Conservation (phyloP, 2,797 vertebrate species). For the Myripristis jacobus region DNA sequence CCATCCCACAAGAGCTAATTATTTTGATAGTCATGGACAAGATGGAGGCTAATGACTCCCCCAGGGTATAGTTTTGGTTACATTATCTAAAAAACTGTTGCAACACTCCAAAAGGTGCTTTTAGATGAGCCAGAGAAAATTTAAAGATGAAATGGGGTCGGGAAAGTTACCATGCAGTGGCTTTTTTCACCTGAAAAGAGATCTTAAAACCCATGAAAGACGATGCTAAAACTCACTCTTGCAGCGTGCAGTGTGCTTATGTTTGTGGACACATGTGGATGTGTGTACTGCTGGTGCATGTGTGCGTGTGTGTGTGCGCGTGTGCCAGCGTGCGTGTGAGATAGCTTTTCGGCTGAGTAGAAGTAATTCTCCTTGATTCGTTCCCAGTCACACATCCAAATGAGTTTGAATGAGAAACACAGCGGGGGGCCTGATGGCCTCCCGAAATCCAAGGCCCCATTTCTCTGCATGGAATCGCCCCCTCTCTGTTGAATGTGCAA, state of each 20-base stretch:
- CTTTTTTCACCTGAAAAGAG: conserved; percentile 10
- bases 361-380: conserved; percentile 76
- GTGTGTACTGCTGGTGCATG: conserved; percentile 25
- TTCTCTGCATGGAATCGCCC: conserved; percentile 56
- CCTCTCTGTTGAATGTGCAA: conserved; percentile 53
- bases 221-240: conserved; percentile 3
- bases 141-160: conserved; percentile 8
- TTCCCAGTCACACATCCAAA: conserved; percentile 79
- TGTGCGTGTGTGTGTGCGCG: not conserved
- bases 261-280: conserved; percentile 12
- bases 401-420: conserved; percentile 73
- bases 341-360: conserved; percentile 53
- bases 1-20: conserved; percentile 36
- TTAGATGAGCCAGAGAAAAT: conserved; percentile 1
- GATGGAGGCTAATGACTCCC: conserved; percentile 29
- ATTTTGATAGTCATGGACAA: conserved; percentile 29
- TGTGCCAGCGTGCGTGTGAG: conserved; percentile 35
- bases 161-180: conserved; percentile 12
- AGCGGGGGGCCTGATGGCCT: conserved; percentile 52
- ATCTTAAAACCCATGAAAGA: conserved; percentile 33
- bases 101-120: conserved; percentile 1
- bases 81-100: conserved; percentile 3
- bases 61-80: conserved; percentile 9
- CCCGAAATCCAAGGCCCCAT: conserved; percentile 55
- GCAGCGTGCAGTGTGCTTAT: conserved; percentile 1